Evolutionary conservation across 2,888 invertebrate species (phyloP).

Genomic region (Drosophila hawaiiensis): DNA sequence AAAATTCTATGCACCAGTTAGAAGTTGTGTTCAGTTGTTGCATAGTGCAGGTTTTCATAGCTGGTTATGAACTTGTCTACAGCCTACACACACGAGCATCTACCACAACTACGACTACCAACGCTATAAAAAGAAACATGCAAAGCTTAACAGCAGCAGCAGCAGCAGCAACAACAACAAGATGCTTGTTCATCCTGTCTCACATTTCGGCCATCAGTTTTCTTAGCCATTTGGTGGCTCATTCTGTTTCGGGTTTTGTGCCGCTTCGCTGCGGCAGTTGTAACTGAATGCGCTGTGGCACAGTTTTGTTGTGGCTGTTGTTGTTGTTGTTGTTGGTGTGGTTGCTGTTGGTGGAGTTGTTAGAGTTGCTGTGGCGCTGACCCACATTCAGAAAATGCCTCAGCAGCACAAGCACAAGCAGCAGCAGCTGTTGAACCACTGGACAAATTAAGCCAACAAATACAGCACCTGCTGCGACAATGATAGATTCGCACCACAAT

Average conservation of each 20-base stretch:
- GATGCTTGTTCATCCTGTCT: slow-evolving; percentile 46
- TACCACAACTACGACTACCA: neutral
- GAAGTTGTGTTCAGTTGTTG: slow-evolving; percentile 12
- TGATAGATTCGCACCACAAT: slow-evolving; percentile 32
- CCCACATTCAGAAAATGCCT: slow-evolving; percentile 36
- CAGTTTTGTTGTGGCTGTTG: slow-evolving; percentile 35
- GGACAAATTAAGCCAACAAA: slow-evolving; percentile 50
- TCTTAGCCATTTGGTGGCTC: slow-evolving; percentile 53
- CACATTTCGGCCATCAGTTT: slow-evolving; percentile 49
- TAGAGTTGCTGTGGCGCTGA: slow-evolving; percentile 43
- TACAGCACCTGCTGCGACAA: slow-evolving; percentile 55
- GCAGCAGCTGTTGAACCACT: slow-evolving; percentile 31
- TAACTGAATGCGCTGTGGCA: slow-evolving; percentile 62
- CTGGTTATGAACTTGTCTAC: slow-evolving; percentile 40
- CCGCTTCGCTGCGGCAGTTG: slow-evolving; percentile 68
- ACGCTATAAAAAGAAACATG: slow-evolving; percentile 18
- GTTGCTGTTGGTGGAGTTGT: slow-evolving; percentile 17
- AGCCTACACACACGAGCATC: slow-evolving; percentile 30
- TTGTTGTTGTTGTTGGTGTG: slow-evolving; percentile 16
- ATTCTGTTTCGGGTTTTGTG: slow-evolving; percentile 56
- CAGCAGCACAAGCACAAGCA: slow-evolving; percentile 4
- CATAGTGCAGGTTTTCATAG: slow-evolving; percentile 5
- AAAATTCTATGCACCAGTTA: slow-evolving; percentile 31
- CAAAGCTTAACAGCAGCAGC: slow-evolving; percentile 17
- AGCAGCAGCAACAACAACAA: slow-evolving; percentile 7